Conservation (phyloP, 2,797 vertebrate species). For the Distichodus sexfasciatus region DNA sequence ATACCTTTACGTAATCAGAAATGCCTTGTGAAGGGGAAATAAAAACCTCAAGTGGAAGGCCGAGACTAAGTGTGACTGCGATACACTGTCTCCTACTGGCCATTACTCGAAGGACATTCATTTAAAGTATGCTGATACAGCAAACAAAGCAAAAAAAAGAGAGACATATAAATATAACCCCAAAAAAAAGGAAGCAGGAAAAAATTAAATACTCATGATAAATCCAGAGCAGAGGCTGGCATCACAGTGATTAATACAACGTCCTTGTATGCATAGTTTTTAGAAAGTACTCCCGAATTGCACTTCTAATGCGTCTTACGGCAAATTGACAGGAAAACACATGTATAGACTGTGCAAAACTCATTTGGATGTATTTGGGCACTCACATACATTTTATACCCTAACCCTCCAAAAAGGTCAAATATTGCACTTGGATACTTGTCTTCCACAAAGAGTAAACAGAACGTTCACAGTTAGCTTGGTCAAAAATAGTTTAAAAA, state of each 20-base stretch:
- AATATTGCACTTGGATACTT: conserved; percentile 69
- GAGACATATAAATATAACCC: conserved; percentile 34
- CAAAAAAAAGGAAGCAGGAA: conserved; percentile 26
- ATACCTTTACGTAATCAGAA: neutral
- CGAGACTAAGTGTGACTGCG: conserved; percentile 40
- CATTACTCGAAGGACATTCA: conserved; percentile 42
- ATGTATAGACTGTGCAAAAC: neutral
- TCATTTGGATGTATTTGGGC: conserved; percentile 19
- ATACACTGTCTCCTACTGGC: conserved; percentile 70
- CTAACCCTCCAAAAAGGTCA: conserved; percentile 17
- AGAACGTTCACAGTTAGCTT: conserved; percentile 70
- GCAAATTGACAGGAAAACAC: neutral
- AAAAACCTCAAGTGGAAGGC: neutral
- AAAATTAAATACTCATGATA: conserved; percentile 25
- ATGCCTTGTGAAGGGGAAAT: neutral
- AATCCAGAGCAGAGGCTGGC: conserved; percentile 20
- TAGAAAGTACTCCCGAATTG: neutral
- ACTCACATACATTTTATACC: conserved; percentile 50
- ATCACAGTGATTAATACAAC: neutral
- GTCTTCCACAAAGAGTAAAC: conserved; percentile 28
- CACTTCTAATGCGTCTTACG: neutral
- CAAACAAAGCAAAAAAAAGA: conserved; percentile 28
- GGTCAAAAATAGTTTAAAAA: conserved; percentile 55
- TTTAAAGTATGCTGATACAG: conserved; percentile 68
- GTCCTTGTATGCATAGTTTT: no score